Evolutionary conservation across 2,797 vertebrate genomes (phyloP).

Genomic region (Apogon talboti): DNA sequence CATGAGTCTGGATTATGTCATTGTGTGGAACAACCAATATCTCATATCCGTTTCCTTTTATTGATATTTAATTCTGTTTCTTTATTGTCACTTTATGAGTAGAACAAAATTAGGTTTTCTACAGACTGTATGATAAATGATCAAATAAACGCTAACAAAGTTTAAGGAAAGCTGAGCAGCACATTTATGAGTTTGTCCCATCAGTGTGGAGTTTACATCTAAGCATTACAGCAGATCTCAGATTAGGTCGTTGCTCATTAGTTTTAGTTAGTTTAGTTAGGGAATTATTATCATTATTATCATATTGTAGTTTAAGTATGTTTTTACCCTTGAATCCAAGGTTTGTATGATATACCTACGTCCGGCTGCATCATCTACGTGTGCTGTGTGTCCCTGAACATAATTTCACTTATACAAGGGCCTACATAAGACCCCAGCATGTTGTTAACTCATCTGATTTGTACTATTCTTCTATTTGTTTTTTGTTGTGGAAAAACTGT

Average conservation of each 20-base stretch:
- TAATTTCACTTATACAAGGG: no score
- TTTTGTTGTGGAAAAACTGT: no score
- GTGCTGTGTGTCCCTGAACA: no score
- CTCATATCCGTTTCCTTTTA: conserved; percentile 32
- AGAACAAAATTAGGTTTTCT: conserved; percentile 18
- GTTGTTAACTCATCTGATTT: no score
- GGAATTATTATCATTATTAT: no score
- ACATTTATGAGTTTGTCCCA: not conserved
- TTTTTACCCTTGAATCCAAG: no score
- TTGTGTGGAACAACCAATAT: conserved; percentile 5
- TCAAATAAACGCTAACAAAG: conserved; percentile 22
- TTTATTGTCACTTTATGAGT: conserved; percentile 12
- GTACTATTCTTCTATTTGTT: no score
- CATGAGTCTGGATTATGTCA: conserved; percentile 23
- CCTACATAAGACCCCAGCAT: no score
- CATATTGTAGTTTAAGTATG: no score
- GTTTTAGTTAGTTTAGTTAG: no score
- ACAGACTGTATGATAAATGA: conserved; percentile 16
- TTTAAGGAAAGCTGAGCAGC: not conserved
- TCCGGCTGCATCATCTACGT: no score
- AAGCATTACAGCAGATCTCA: not conserved
- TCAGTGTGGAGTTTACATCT: not conserved
- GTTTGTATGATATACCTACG: no score
- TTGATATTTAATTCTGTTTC: conserved; percentile 20
- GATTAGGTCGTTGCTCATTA: not conserved